A percentile compares a stretch with the other conserved stretches of the same genome.
phyloP scores from a whole-genome alignment of 2,888 invertebrate species.

The Caenorhabditis sp. region DNA sequence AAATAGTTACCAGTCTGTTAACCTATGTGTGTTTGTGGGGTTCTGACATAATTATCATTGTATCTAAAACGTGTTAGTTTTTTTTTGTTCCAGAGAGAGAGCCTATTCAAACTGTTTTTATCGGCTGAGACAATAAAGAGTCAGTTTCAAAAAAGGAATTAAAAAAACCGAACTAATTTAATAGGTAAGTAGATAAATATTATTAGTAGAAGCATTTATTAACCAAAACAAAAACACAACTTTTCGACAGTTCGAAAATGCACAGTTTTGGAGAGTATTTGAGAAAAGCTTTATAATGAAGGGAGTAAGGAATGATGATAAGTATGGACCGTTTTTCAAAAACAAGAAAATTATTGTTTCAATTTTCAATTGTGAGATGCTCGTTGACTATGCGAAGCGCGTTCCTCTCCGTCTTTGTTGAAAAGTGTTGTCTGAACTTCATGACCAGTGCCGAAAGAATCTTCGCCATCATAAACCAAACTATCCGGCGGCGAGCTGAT shows the following conservation, averaged over 20 bases:
- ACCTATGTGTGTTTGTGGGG: no score
- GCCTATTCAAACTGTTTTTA: no score
- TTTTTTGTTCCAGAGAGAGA: no score
- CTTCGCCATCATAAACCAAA: conserved; percentile 68
- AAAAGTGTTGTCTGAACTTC: conserved; percentile 70
- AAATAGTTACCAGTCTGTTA: no score
- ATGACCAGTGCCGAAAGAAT: conserved; percentile 68
- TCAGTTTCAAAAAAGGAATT: no score
- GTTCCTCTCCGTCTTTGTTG: conserved; percentile 70
- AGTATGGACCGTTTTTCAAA: not conserved
- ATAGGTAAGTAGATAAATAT: no score
- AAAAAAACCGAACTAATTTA: no score
- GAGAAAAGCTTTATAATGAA: not conserved
- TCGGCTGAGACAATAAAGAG: no score
- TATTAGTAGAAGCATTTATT: not conserved
- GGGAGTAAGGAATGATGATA: not conserved
- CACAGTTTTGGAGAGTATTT: conserved; percentile 2
- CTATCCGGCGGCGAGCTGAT: conserved; percentile 67
- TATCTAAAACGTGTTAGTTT: no score
- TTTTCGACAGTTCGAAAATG: conserved; percentile 4
- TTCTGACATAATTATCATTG: no score
- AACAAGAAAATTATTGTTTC: not conserved
- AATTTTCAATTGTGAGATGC: conserved; percentile 21
- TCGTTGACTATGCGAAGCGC: conserved; percentile 68
- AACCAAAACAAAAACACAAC: not conserved